These are phyloP conservation scores for Melanophora roralis DNA, from an alignment of 2,888 invertebrate genomes.

Conservation along the genomic window DNA sequence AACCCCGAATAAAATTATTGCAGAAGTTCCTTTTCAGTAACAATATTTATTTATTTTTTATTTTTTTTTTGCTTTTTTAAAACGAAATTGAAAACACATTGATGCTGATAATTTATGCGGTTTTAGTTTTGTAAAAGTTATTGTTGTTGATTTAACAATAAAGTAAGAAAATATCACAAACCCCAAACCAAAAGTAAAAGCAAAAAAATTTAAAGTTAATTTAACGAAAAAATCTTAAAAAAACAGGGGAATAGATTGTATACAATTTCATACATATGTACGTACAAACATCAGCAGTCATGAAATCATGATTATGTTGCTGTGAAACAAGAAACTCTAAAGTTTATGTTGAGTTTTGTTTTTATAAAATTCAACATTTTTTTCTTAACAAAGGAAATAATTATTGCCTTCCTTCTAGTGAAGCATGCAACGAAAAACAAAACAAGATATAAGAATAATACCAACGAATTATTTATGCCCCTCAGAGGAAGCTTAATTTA, in stretches of 20 bases:
- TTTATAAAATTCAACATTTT: constrained; percentile 25
- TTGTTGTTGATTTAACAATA: constrained; percentile 40
- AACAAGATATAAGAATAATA: constrained; percentile 9
- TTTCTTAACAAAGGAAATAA: constrained; percentile 50
- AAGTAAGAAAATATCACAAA: constrained; percentile 42
- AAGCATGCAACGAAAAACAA: constrained; percentile 6
- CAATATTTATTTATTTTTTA: neutral
- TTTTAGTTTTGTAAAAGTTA: constrained; percentile 19
- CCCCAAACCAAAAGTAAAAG: constrained; percentile 26
- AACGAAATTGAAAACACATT: constrained; percentile 31
- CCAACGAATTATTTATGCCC: constrained; percentile 34
- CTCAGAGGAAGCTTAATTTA: constrained; percentile 44
- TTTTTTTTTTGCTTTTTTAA: neutral
- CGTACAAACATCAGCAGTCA: constrained; percentile 44
- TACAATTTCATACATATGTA: constrained; percentile 27
- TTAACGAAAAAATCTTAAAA: neutral
- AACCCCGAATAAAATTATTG: too few relatives aligned
- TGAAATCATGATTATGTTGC: constrained; percentile 14
- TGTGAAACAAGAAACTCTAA: constrained; percentile 46
- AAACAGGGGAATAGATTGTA: constrained; percentile 34
- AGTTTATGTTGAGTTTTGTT: constrained; percentile 8
- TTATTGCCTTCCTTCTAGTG: constrained; percentile 35
- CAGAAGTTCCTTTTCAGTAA: too few relatives aligned
- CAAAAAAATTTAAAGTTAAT: constrained; percentile 32
- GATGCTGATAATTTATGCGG: constrained; percentile 58